Base-by-base conservation (phyloP, 2,888 invertebrate genomes). In the Nomada lathburiana region DNA sequence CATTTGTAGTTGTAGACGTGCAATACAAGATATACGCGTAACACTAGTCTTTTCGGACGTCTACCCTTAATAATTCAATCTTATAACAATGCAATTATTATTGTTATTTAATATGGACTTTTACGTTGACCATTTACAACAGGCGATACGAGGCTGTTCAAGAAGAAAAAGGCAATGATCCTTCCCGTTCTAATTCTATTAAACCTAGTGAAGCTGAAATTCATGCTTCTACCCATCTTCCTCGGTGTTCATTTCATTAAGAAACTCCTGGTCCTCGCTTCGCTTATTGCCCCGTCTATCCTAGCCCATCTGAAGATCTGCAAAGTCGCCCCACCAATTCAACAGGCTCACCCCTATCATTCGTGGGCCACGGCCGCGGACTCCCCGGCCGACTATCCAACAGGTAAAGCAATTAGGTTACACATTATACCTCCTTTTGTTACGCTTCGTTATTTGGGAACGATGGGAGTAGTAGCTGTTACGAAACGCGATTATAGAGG, bases 111-210 rank as follows among this genome's bases (percentile, higher is more conserved):
- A 13, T 23, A 29, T 36, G 2, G 2, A 60, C 2, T 0, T 60
- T 36, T 1, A 36, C 36, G 36, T 3, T 26, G 16, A 18, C 26
- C 1, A 18, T 36, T 42, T 2, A 9, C 50, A 16, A 71, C 85
- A 89, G 92, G 84, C 13, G 83, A 88, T 26, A 87, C 86, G 88
- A 86, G 91, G 42, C 74, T 91, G 4, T 88, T 91, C 63, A 86
- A 97, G 94, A 94, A 98, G 89, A 97, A 97, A 95, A 98, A 97
- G 93, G 95, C 97, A 59, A 96, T 98, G 92, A 97, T 98, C 86
- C 79, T 94, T 23, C 94, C 94, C 11, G 57, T 94, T 68, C 88
- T 94, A 3, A 93, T 93, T 63, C 83, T 94, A 18, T 74, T 94
- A 76, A 93, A 94, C 67, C 86, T 94, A 42, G 44, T 94, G n/a